phyloP scores from a whole-genome alignment of 2,888 invertebrate species.

The Epsilonema sp. region DNA sequence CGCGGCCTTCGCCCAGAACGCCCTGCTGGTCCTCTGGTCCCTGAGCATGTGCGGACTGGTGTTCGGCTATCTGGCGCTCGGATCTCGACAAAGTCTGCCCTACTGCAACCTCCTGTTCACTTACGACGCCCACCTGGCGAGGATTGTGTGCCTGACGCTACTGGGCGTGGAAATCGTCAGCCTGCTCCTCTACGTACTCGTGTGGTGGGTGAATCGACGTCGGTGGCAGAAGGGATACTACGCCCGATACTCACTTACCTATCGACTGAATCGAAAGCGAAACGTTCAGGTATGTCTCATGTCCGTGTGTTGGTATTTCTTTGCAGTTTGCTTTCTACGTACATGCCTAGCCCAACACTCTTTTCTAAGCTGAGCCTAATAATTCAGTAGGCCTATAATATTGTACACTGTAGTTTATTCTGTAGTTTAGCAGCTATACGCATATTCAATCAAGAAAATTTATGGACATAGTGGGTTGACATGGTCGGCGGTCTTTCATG shows the following conservation, averaged over 20 bases:
- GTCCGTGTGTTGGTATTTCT: too few relatives aligned
- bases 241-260: background rate
- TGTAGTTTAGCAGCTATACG: too few relatives aligned
- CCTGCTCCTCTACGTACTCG: background rate
- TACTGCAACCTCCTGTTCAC: slow-evolving; percentile 4
- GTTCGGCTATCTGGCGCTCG: background rate
- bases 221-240: background rate
- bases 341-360: too few relatives aligned
- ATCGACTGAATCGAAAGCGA: background rate
- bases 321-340: too few relatives aligned
- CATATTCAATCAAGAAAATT: too few relatives aligned
- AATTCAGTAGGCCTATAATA: too few relatives aligned
- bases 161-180: background rate
- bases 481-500: too few relatives aligned
- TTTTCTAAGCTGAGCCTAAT: too few relatives aligned
- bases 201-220: background rate
- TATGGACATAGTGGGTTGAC: too few relatives aligned
- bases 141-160: background rate
- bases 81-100: background rate
- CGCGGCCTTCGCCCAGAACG: background rate
- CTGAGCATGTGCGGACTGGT: background rate
- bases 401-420: too few relatives aligned
- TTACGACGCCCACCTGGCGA: background rate
- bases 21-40: background rate
- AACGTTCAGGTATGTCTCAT: background rate